Conservation (phyloP, 2,888 invertebrate species). For the Yponomeuta malinellus region DNA sequence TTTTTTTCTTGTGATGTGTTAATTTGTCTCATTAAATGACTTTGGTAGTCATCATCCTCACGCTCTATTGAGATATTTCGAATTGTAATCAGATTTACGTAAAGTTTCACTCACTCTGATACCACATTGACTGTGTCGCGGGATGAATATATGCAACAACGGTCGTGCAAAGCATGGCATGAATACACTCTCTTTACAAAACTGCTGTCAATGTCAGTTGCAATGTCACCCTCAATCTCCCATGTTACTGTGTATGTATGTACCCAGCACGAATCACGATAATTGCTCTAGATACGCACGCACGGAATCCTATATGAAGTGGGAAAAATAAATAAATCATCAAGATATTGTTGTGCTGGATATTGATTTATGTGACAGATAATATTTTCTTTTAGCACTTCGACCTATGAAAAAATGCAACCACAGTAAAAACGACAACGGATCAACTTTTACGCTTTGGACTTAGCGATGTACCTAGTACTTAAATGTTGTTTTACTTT, state of each 20-base stretch:
- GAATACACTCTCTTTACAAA: background rate
- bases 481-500: too few species aligned
- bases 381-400: background rate
- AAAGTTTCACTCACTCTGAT: background rate
- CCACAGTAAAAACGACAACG: too few species aligned
- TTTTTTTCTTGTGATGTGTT: too few species aligned
- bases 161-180: background rate
- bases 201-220: background rate
- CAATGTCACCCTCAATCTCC: background rate
- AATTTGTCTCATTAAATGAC: too few species aligned
- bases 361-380: background rate
- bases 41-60: too few species aligned
- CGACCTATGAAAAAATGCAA: too few species aligned
- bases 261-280: background rate
- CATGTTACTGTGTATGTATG: background rate
- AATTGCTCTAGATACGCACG: background rate
- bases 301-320: background rate
- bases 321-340: background rate
- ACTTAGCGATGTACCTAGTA: too few species aligned
- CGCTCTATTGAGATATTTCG: too few species aligned
- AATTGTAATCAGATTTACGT: too few species aligned
- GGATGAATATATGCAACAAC: background rate
- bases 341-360: background rate
- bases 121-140: too few species aligned
- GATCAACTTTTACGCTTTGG: too few species aligned